Percentiles rank a stretch among this genome's conserved stretches.
These are phyloP conservation scores for Collichthys lucidus DNA, from an alignment of 2,113 vertebrate genomes.

Conservation along the genomic window DNA sequence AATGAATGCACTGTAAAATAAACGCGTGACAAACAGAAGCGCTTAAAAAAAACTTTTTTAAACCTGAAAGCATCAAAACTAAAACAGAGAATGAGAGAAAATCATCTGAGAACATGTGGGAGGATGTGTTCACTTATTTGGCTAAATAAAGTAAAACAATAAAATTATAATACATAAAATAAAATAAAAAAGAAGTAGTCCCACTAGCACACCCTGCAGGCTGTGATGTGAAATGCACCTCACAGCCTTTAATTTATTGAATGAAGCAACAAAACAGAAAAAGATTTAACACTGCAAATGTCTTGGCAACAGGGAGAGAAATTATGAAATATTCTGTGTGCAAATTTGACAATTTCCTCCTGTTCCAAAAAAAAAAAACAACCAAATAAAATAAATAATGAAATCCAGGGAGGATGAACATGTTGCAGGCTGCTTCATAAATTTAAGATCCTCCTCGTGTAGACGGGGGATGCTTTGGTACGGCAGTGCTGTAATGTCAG, in stretches of 20 bases:
- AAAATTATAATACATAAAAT: neutral
- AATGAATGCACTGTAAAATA: neutral
- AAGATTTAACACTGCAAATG: neutral
- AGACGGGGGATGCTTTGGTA: too few species aligned
- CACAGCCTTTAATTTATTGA: neutral
- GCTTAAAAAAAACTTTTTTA: neutral
- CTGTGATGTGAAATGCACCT: neutral
- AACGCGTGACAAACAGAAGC: too few species aligned
- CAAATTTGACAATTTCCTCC: neutral
- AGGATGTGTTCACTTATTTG: too few species aligned
- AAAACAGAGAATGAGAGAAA: too few species aligned
- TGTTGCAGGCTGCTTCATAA: neutral
- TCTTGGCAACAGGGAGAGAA: neutral
- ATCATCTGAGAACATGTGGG: too few species aligned
- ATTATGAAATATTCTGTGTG: neutral
- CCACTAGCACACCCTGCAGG: neutral
- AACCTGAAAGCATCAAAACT: neutral
- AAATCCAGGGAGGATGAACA: neutral
- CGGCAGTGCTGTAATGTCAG: neutral
- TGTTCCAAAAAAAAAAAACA: too few species aligned
- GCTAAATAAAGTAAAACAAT: neutral
- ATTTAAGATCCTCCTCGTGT: neutral
- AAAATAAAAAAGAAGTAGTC: neutral
- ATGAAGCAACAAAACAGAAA: neutral
- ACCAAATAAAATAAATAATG: neutral